Evolutionary conservation across 2,888 invertebrate genomes (phyloP), one percentile per base, ranked within the genome.

Genomic region (Drosophila nr. medialis): DNA sequence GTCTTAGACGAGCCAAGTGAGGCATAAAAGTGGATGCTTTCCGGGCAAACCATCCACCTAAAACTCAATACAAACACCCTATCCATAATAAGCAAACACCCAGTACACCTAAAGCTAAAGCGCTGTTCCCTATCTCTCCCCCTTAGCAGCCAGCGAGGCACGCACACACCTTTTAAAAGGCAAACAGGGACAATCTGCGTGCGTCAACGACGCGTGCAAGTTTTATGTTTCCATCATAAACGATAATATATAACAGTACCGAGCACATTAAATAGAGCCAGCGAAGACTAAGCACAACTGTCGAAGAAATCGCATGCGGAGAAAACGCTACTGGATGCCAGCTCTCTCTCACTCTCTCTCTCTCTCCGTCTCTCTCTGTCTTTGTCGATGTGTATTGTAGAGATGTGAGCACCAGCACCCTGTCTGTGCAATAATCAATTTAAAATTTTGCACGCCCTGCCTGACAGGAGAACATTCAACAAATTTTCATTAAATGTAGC

Each of bases 171-270:
- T 58, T 51, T 51, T n/a, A 34, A 11, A 49, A 36, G 63, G 51
- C 48, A 48, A 49, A 54, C 65, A 48, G 40, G 65, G 62, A 73
- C 65, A 66, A 58, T 72, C 56, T 66, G 59, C 72, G 55, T 70
- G 70, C 61, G 56, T 60, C 72, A 80, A 65, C 75, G 81, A 69
- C 59, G 84, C 83, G 80, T 81, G 73, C 75, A 84, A 81, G 80
- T 84, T 83, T 83, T 83, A 84, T 83, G 81, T 75, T 78, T 82
- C 73, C 73, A 82, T 82, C 80, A 82, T 83, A 83, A 83, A 81
- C 79, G 83, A 81, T 83, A 81, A 83, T 81, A 83, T 79, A 82
- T 83, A 83, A 77, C 72, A 72, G 67, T 59, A 55, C 72, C 24
- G 56, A 70, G 62, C 67, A 77, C 73, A 80, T 73, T 77, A 77